Base-by-base conservation (phyloP, 1,140 invertebrate genomes). In the Sarcophaga bullata region DNA sequence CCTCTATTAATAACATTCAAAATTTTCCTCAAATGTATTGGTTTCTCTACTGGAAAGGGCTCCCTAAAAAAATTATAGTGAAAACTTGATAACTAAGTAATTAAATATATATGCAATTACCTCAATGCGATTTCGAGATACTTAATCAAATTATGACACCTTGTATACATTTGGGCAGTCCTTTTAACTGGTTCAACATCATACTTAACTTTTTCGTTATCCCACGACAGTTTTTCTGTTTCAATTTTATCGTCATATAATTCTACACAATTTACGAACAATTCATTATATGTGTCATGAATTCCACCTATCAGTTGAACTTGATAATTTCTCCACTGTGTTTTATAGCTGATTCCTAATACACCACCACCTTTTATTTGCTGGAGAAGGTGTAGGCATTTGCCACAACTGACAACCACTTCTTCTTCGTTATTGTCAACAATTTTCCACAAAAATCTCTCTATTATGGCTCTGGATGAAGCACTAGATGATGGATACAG, bases 21-120 rank as follows among this genome's bases (percentile, higher is more conserved):
- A 46, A 84, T 81, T 68, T 54, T 81, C 17, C 25, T 83, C 17
- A 76, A 37, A 19, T 47, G 5, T 54, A 83, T 73, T 1, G 82
- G 58, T 52, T 83, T 84, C 9, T 81, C 46, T 9, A 83, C 81
- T 19, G 84, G 84, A 81, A 82, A 84, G 8, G 84, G 81, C n/a
- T 83, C 81, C 72, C 52, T 68, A 68, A 8, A 68, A 68, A 17
- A 25, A 10, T 37, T 37, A 37, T 37, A 37, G 25, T 37, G 25
- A 37, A 2, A 37, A 37, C 25, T 37, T 37, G 25, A 37, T 37
- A 37, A 37, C 25, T 37, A 37, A 37, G 25, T 37, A 37, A 37
- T 37, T 37, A 37, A 2, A 68, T 68, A n/a, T 62, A n/a, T 13
- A 62, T 62, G 1, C 3, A 17, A 62, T 7, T 68, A 68, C 62